Evolutionary conservation across 53 echinoderm and acorn worm species (phyloP).

Genomic region (Crossaster papposus): DNA sequence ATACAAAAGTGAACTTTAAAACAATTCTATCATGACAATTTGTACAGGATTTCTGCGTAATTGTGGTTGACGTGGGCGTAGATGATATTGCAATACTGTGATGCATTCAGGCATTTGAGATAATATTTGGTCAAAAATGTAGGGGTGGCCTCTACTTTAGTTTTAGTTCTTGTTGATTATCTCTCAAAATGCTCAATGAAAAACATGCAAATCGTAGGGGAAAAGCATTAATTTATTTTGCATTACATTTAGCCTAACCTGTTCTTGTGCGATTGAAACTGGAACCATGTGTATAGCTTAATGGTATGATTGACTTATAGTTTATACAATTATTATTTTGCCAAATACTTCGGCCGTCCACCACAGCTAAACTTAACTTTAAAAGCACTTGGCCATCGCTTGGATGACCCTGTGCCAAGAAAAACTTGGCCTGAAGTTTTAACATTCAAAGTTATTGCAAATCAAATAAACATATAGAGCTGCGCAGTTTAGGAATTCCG

Average conservation of each 20-base stretch:
- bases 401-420: background rate
- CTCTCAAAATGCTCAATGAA: no score
- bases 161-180: no score
- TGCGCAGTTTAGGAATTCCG: conserved; percentile 40
- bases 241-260: no score
- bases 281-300: no score
- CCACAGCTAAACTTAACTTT: background rate
- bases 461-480: conserved; percentile 40
- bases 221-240: no score
- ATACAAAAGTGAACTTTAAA: background rate
- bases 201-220: no score
- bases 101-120: no score
- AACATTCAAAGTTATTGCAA: conserved; percentile 17
- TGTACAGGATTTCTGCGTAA: background rate
- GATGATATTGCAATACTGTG: no score
- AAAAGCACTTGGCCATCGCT: background rate
- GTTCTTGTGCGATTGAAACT: no score
- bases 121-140: no score
- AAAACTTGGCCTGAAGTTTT: background rate
- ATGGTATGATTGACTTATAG: background rate
- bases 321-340: background rate
- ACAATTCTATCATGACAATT: background rate
- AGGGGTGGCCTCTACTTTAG: no score
- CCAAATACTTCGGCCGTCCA: background rate
- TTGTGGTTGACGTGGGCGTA: background rate